Evolutionary conservation across 2,888 invertebrate species (phyloP), one percentile per base, ranked within the genome.

Genomic region (Netelia fuscicornis): DNA sequence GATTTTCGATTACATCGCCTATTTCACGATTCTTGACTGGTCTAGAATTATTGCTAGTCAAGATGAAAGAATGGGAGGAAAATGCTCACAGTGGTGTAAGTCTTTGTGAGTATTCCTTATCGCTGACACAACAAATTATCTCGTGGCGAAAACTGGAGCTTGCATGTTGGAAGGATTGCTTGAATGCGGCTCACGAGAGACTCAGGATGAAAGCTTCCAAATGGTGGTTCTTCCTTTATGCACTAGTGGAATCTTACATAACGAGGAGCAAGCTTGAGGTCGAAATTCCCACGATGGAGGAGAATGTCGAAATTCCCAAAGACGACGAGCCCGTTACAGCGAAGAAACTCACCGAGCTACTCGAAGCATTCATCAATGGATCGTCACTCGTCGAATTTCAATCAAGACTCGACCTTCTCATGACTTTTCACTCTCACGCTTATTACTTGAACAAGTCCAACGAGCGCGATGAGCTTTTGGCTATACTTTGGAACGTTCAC

Each of bases 141-240:
- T 95, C 96, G 71, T 99, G 99, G 99, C 96, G 99, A 81, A 97
- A 97, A 92, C 93, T 98, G 37, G 99, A 99, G 93, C 95, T 99
- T 89, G 95, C 96, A 81, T 96, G 97, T 90, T 99, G 99, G 99
- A 97, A 97, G 89, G 96, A 97, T 89, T 97, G 97, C 81, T 94
- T 98, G 5, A 96, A 97, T 85, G 95, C 96, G 83, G 95, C 97
- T 20, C 95, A 95, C 81, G 94, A 96, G 71, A 96, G 96, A 89
- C 95, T 97, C 87, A 95, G 96, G 91, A 94, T 95, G 0, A 95
- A 96, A 85, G 96, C 97, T 0, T 96, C 97, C 86, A 97, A 97
- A 92, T 98, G 98, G 96, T 99, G 98, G 98, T 97, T 98, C 94
- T 97, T 97, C 92, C 93, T 99, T 65, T 98, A 97, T 92, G 95